Evolutionary conservation across 2,888 invertebrate species (phyloP), one percentile per base, ranked within the genome.

Genomic region (Deroplatys truncata): DNA sequence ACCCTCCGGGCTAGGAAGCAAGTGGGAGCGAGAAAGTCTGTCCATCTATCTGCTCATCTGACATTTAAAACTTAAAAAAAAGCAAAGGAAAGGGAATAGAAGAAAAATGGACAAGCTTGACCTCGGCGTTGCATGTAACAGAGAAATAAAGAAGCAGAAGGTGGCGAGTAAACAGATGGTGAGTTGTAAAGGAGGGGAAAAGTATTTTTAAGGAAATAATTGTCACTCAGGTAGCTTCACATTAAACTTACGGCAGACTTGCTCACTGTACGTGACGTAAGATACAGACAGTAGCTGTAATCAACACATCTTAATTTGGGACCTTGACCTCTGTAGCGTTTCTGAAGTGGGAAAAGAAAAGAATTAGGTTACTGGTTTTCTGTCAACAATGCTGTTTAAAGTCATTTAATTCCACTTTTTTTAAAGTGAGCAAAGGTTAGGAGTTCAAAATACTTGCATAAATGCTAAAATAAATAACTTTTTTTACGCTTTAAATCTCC

Each of bases 51-150:
- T 83, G 82, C n/a, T 82, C 87, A 87, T 56, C 87, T 87, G 83
- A 87, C 87, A 87, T 87, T 87, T 83, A 86, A 56, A 72, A 25
- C 20, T 72, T 72, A 72, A 72, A 72, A 86, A 87, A 83, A 86
- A 43, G 43, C 13, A 87, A 87, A 16, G 49, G 83, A 87, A 4
- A 43, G 56, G 84, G 43, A 85, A 28, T 85, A 49, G 16, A 85
- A 56, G 56, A 25, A 16, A 72, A 72, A 16, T 72, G 56, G 56
- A 72, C 56, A 84, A 31, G 84, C 84, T 25, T 87, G 87, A 87
- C 87, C 82, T 83, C 82, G 7, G 8, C 25, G 20, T 28, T 72
- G n/a, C n/a, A 8, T 43, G 25, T 56, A 85, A 49, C n/a, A 49
- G 56, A 72, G 56, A 72, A 25, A 72, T 72, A 72, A 72, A 72